Base-by-base conservation (phyloP, 2,113 vertebrate genomes). In the Pedionomus torquatus region DNA sequence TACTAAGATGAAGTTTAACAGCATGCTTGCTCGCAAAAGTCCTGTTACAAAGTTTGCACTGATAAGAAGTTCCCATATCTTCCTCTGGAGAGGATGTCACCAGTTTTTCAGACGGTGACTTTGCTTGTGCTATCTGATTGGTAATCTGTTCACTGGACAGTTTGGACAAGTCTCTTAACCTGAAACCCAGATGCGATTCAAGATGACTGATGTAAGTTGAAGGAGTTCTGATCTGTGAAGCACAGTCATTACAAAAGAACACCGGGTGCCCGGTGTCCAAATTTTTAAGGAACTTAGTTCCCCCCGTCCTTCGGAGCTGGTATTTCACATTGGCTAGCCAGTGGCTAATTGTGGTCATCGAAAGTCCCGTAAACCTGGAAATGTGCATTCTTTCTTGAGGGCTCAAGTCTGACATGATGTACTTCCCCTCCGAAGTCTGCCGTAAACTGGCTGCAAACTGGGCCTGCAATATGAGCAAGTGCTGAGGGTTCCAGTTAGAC, bases 261-360 rank as follows among this genome's bases (percentile, higher is more conserved):
- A 99, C 99, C 2, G 99, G 99, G 97, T 99, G 99, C 77, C 99
- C 99, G 18, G 99, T 99, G 98, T 99, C 99, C 98, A 99, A 97
- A 98, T 99, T 99, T 98, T 99, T 99, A 97, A 99, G 98, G 98
- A 99, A 99, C 98, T 99, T 99, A 94, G 99, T 99, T 96, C 99
- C 99, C 89, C 99, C 99, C 95, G 99, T 99, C 99, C 99, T 99
- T 97, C 99, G 98, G 69, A 99, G 98, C 98, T 99, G 99, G 98
- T 99, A 99, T 97, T 99, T 99, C 95, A 99, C 99, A 87, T 99
- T 99, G 95, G 99, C 99, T 96, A 99, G 97, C 99, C 99, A 99
- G 98, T 99, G 99, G 98, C 99, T 99, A 98, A 99, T 99, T 63
- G 99, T 99, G 92, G 99, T 99, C 99, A 99, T 99, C 10, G 99